phyloP scores from a whole-genome alignment of 2,888 invertebrate species.

The Elegia similella region DNA sequence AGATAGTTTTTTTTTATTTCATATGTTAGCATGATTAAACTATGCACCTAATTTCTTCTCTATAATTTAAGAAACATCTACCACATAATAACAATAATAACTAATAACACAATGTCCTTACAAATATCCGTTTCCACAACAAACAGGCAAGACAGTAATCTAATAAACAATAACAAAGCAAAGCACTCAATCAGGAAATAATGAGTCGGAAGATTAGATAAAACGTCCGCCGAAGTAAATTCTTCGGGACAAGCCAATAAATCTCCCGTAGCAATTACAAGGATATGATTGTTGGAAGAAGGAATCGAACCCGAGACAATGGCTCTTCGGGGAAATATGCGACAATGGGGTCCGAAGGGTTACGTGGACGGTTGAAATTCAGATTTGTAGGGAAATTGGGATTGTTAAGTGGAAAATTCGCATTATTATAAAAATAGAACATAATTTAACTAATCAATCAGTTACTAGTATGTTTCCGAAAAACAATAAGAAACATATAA shows the following conservation, averaged over 20 bases:
- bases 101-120: constrained; percentile 5
- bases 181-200: constrained; percentile 63
- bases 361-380: constrained; percentile 4
- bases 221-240: constrained; percentile 54
- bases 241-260: constrained; percentile 62
- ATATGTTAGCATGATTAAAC: too few relatives aligned
- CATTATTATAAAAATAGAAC: too few relatives aligned
- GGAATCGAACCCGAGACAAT: constrained; percentile 53
- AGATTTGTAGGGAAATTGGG: constrained; percentile 11
- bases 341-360: constrained; percentile 45
- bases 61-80: too few relatives aligned
- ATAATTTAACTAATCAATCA: too few relatives aligned
- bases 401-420: not conserved
- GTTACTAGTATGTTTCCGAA: too few relatives aligned
- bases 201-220: constrained; percentile 70
- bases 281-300: constrained; percentile 56
- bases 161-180: constrained; percentile 59
- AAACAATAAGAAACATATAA: too few relatives aligned
- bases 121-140: constrained; percentile 20
- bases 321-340: constrained; percentile 64
- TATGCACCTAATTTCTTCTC: too few relatives aligned
- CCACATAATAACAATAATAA: not conserved
- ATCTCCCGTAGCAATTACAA: constrained; percentile 71
- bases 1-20: too few relatives aligned
- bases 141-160: constrained; percentile 36